Conservation (phyloP, 2,888 invertebrate species). For the Timema podura region DNA sequence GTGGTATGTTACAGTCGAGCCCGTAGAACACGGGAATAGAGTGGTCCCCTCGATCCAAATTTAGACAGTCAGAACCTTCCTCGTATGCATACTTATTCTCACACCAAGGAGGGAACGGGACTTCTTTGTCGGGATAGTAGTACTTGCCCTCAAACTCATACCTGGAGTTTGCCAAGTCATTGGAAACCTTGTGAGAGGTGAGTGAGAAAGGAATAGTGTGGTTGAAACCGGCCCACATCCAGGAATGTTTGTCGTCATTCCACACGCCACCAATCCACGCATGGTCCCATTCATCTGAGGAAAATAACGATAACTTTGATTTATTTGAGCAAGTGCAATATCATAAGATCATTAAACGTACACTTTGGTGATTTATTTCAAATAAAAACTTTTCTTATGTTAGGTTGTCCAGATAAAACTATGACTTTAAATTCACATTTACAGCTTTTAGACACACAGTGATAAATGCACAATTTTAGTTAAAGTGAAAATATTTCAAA, state of each 20-base stretch:
- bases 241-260: neutral
- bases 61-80: slow-evolving; percentile 1
- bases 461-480: too few relatives aligned
- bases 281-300: neutral
- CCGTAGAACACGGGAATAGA: slow-evolving; percentile 4
- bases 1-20: neutral
- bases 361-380: too few relatives aligned
- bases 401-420: too few relatives aligned
- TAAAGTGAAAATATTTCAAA: too few relatives aligned
- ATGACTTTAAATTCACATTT: too few relatives aligned
- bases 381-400: too few relatives aligned
- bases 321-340: too few relatives aligned
- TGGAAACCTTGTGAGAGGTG: neutral
- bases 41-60: slow-evolving; percentile 7
- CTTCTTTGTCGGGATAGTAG: neutral
- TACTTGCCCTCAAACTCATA: neutral
- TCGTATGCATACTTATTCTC: slow-evolving; percentile 4
- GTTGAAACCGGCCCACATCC: neutral
- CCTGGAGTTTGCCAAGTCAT: neutral
- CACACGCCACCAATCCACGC: neutral
- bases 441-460: too few relatives aligned
- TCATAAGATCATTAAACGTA: too few relatives aligned
- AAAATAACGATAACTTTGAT: neutral
- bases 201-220: neutral
- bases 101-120: slow-evolving; percentile 12